Conservation (phyloP, 2,113 vertebrate species). For the Oryzias celebensis region DNA sequence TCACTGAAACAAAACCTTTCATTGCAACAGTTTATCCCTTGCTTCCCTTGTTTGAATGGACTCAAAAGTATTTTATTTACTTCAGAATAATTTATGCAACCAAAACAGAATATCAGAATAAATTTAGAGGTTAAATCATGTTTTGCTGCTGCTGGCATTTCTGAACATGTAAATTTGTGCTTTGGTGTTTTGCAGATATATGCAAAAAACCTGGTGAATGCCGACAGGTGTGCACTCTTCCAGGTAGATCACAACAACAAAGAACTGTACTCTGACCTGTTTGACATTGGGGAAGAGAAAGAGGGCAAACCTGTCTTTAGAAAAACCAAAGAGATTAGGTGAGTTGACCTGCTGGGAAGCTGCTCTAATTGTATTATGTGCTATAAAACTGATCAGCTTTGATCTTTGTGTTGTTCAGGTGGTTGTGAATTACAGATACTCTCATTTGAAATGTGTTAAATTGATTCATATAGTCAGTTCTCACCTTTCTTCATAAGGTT, state of each 20-base stretch:
- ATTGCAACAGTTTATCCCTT: no score
- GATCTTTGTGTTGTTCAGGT: no score
- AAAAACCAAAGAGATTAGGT: slow-evolving; percentile 99
- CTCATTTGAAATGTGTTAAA: background rate
- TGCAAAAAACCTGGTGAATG: slow-evolving; percentile 99
- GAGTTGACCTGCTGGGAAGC: slow-evolving; percentile 26
- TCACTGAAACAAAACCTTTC: no score
- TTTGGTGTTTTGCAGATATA: slow-evolving; percentile 87
- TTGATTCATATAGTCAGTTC: background rate
- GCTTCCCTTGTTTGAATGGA: no score
- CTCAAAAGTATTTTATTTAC: no score
- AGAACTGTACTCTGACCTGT: slow-evolving; percentile 97
- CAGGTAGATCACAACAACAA: slow-evolving; percentile 98
- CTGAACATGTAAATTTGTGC: slow-evolving; percentile 18
- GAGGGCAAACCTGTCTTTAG: slow-evolving; percentile 96
- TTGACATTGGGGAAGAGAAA: slow-evolving; percentile 96
- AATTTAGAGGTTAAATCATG: background rate
- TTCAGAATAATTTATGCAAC: background rate
- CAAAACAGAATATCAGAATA: slow-evolving; percentile 3
- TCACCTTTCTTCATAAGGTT: slow-evolving; percentile 80
- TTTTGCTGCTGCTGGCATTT: background rate
- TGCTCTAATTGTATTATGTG: no score
- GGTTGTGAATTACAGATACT: background rate
- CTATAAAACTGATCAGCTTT: background rate
- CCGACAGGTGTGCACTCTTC: slow-evolving; percentile 98